Base-by-base conservation (phyloP, 2,113 vertebrate species). In the Pterocles orientalis region DNA sequence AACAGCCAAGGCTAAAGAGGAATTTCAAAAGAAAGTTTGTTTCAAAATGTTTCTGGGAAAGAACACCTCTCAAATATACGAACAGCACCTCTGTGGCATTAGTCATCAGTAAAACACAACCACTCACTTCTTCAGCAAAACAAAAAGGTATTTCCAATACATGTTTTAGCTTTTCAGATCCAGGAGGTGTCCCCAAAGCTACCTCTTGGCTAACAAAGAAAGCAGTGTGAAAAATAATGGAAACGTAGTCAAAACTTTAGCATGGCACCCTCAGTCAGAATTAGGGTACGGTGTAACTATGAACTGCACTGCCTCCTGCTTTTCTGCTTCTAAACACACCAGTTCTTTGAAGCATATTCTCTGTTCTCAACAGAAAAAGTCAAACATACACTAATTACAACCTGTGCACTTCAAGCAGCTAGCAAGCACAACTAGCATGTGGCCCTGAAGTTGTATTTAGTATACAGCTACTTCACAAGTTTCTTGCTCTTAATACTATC, bases 181-280 rank as follows among this genome's bases (percentile, higher is more conserved):
- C 91, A 96, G 87, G 51, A 68, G 87, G 36, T 77, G 91, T 94
- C 80, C 48, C 60, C 53, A 95, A 82, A 83, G 72, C 65, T 54
- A 90, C 14, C 66, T 62, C 51, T 62, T 19, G 33, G 36, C 26
- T 82, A 88, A 48, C 28, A 82, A 82, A 71, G 48, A 4, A 76
- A 76, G 18, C 16, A 47, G 23, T 8, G 4, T 31, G 39, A 84
- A 82, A 85, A 82, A 29, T 33, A 51, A 34, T 29, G 13, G 26
- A 83, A 88, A 58, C 23, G 6, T 2, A 57, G 53, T 29, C 34
- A 90, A 76, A 83, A 82, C 24, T 39, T 48, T 2, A 85, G 48
- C 16, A 79, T 2, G 5, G 53, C 45, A 41, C 18, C 8, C 23
- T 62, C 24, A 61, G 21, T 31, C 29, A 86, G 60, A 83, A 77